Conservation (phyloP, 1,140 invertebrate species). For the Drosophila takahashii region DNA sequence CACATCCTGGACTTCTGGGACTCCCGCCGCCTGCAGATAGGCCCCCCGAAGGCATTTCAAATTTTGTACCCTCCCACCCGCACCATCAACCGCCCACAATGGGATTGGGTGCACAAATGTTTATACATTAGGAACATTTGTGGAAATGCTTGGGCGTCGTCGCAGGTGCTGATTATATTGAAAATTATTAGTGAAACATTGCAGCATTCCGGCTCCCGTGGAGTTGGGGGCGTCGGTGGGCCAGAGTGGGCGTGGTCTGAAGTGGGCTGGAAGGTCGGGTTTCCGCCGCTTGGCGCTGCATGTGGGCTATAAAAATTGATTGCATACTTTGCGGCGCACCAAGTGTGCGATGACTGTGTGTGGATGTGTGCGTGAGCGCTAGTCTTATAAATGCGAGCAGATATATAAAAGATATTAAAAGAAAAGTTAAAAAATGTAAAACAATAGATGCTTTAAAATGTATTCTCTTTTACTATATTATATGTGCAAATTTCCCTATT, state of each 20-base stretch:
- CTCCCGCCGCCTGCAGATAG: slow-evolving; percentile 6
- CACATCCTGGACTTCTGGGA: slow-evolving; percentile 11
- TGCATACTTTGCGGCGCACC: slow-evolving; percentile 70
- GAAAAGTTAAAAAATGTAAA: neutral
- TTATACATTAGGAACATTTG: slow-evolving; percentile 81
- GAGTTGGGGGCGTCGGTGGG: slow-evolving; percentile 11
- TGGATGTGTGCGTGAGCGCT: slow-evolving; percentile 2
- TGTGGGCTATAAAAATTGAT: slow-evolving; percentile 76
- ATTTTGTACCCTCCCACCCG: slow-evolving; percentile 49
- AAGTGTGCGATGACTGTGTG: slow-evolving; percentile 44
- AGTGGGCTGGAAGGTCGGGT: neutral
- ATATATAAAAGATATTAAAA: neutral
- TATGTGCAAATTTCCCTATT: too few species aligned
- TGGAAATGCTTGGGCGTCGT: slow-evolving; percentile 50
- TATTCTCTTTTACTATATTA: too few species aligned
- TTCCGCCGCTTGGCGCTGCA: slow-evolving; percentile 42
- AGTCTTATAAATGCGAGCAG: neutral
- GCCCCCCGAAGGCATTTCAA: slow-evolving; percentile 41
- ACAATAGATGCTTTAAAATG: neutral
- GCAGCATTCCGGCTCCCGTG: slow-evolving; percentile 37
- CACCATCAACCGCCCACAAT: slow-evolving; percentile 21
- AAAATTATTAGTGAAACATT: slow-evolving; percentile 79
- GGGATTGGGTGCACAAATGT: slow-evolving; percentile 58
- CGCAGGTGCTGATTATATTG: slow-evolving; percentile 81
- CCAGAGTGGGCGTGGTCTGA: too few species aligned